These are phyloP conservation scores for Macrosiphum euphorbiae DNA, from an alignment of 2,888 invertebrate species.

Conservation along the genomic window DNA sequence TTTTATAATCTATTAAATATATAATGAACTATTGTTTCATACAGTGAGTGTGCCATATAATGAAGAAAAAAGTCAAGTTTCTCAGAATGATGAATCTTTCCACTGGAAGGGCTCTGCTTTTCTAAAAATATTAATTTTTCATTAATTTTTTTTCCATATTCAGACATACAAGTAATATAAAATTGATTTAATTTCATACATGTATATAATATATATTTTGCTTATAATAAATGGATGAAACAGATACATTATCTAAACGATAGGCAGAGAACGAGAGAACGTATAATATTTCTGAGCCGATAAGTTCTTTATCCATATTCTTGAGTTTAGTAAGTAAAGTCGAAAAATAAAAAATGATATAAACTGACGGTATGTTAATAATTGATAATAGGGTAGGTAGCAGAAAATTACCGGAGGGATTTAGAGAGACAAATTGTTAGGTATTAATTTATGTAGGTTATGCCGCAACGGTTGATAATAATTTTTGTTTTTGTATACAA, in stretches of 20 bases:
- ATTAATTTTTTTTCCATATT: neutral
- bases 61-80: too few species aligned
- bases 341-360: neutral
- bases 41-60: too few species aligned
- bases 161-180: neutral
- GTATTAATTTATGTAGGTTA: neutral
- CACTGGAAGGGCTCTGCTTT: too few species aligned
- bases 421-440: neutral
- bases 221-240: too few species aligned
- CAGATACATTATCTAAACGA: neutral
- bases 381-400: neutral
- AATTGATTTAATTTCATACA: neutral
- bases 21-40: too few species aligned
- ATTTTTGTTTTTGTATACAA: neutral
- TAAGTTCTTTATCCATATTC: neutral
- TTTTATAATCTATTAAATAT: too few species aligned
- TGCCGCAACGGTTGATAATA: neutral
- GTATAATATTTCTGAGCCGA: neutral
- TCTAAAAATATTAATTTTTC: too few species aligned
- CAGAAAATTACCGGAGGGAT: neutral
- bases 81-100: too few species aligned
- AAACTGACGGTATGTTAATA: neutral
- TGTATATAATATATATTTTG: too few species aligned
- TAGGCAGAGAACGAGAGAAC: neutral
- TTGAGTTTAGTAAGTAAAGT: neutral